Base-by-base conservation (phyloP, 1,140 invertebrate genomes). In the Antheraea mylitta region DNA sequence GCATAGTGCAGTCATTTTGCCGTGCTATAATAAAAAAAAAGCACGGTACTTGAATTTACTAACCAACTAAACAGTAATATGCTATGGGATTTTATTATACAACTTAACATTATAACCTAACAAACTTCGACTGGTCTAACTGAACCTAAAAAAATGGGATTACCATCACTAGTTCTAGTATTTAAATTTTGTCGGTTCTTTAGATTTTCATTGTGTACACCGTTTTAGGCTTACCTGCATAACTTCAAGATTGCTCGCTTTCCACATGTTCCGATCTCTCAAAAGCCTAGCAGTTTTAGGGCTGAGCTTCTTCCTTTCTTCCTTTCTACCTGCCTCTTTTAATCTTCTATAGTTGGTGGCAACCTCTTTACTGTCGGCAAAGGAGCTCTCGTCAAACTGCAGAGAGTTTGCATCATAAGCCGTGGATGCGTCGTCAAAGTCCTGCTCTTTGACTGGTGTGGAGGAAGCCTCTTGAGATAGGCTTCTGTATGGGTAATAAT, bases 261-360 rank as follows among this genome's bases (percentile, higher is more conserved):
- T 77, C 89, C 89, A 91, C 89, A 91, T 91, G 58, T 80, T 85
- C 7, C 79, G 71, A n/a, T 91, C 89, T 2, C 80, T 78, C 61
- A 85, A n/a, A 48, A 83, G 80, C 71, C 83, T 72, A 45, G 86
- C 76, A 60, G 80, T 83, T 45, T 84, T 87, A 13, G 18, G 58
- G 18, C 70, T 78, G 16, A 69, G 81, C 65, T 87, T 91, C 73
- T 87, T 90, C 22, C 22, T 30, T 4, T 30, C 22, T 30, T 30
- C 22, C 22, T 30, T 30, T 30, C 22, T 30, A 2, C 1, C 22
- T 1, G 80, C 80, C 66, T 87, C 89, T 74, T 89, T 91, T 64
- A 87, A 13, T 45, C 82, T 79, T 0, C 83, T 76, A 62, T 86
- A 91, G 66, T 89, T 83, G 36, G 82, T 77, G 0, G 86, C 85